Percentiles rank a stretch among this genome's conserved stretches.
phyloP scores from a whole-genome alignment of 1,140 invertebrate species.

The Drosophila paulistorum region DNA sequence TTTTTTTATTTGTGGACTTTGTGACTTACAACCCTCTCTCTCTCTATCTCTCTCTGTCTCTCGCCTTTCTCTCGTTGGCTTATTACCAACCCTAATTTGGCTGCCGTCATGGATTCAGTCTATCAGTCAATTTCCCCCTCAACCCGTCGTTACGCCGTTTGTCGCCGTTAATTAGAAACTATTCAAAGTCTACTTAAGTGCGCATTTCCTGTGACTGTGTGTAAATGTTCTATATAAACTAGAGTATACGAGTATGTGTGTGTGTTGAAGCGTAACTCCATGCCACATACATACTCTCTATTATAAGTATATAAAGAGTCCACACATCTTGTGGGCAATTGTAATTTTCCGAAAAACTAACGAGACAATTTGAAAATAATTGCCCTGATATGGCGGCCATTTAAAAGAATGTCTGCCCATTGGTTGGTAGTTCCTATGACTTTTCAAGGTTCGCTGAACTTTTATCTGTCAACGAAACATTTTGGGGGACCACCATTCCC shows the following conservation, averaged over 20 bases:
- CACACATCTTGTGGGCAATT: conserved; percentile 53
- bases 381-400: conserved; percentile 72
- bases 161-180: conserved; percentile 78
- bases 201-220: conserved; percentile 60
- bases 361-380: conserved; percentile 80
- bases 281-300: background rate
- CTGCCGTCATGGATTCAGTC: conserved; percentile 27
- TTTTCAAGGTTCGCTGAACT: conserved; percentile 70
- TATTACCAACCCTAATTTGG: conserved; percentile 18
- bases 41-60: conserved; percentile 26
- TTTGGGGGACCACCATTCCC: conserved; percentile 33
- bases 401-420: conserved; percentile 59
- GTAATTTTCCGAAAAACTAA: conserved; percentile 72
- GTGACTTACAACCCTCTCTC: conserved; percentile 27
- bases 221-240: conserved; percentile 29
- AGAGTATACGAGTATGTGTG: conserved; percentile 3
- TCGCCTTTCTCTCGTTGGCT: conserved; percentile 23
- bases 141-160: conserved; percentile 62
- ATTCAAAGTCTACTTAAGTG: conserved; percentile 80
- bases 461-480: conserved; percentile 65
- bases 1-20: background rate
- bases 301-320: background rate
- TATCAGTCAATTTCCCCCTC: conserved; percentile 28
- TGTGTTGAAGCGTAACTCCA: conserved; percentile 71
- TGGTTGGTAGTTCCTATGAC: conserved; percentile 42